Evolutionary conservation across 2,888 invertebrate genomes (phyloP).

Genomic region (Girardia tigrina): DNA sequence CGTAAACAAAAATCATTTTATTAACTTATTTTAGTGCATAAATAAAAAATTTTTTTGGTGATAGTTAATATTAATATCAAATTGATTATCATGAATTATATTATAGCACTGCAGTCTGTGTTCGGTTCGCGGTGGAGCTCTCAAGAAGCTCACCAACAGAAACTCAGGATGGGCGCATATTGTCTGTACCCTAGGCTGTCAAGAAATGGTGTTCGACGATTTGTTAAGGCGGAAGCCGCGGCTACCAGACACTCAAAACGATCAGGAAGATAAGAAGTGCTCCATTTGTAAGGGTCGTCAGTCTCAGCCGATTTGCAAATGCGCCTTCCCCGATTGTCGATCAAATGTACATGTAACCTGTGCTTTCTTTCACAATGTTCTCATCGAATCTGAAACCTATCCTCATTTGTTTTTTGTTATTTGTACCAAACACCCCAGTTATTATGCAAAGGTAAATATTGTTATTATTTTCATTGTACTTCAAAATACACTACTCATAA

Average conservation of each 20-base stretch:
- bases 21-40: no score
- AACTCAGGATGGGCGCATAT: slow-evolving; percentile 27
- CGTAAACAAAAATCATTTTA: no score
- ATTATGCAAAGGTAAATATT: slow-evolving; percentile 29
- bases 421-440: slow-evolving; percentile 23
- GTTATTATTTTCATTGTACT: not conserved
- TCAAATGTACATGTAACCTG: slow-evolving; percentile 28
- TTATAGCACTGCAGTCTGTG: slow-evolving; percentile 31
- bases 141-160: slow-evolving; percentile 14
- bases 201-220: slow-evolving; percentile 25
- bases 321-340: slow-evolving; percentile 28
- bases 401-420: slow-evolving; percentile 31
- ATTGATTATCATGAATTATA: slow-evolving; percentile 42
- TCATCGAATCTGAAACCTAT: slow-evolving; percentile 29
- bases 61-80: not conserved
- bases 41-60: no score
- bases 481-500: not conserved
- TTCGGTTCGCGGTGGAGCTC: slow-evolving; percentile 32
- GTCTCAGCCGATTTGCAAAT: slow-evolving; percentile 26
- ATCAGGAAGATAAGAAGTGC: not conserved
- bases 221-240: slow-evolving; percentile 11
- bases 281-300: not conserved
- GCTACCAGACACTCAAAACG: not conserved
- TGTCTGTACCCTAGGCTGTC: slow-evolving; percentile 27
- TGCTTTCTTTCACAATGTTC: slow-evolving; percentile 26